Evolutionary conservation across 2,888 invertebrate genomes (phyloP), one percentile per base, ranked within the genome.

Genomic region (Elmis aenea): DNA sequence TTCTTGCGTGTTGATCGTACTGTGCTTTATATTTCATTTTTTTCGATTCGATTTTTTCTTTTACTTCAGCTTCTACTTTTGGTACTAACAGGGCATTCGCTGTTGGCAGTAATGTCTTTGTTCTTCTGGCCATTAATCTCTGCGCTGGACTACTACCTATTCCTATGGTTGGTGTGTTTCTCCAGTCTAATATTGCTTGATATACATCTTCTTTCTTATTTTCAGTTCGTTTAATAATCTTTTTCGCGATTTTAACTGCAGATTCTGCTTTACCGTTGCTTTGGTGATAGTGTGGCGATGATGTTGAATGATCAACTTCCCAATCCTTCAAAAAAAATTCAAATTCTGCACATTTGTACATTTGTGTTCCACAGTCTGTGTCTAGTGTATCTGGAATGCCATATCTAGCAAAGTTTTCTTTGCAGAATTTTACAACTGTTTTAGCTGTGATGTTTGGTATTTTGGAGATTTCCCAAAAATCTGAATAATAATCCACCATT

Each of bases 321-420:
- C 35, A 23, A n/a, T n/a, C n/a, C 13, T 13, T 30, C 22, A 13
- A 11, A 21, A 21, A 30, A 13, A 22, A 13, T 30, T 21, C 13
- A 4, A 29, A 21, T 18, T 18, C 3, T 10, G 3, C 22, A 8
- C 9, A 30, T n/a, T 9, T 30, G 13, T 20, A 30, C 18, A 28
- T 20, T 20, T 30, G 30, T 8, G 30, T 18, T 11, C 22, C 30
- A 13, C 22, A 22, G 18, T 30, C 30, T 13, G 30, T 30, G 21
- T 30, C 30, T 21, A 30, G 30, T 11, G 22, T 11, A 4, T 12
- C 14, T n/a, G 20, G 10, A 11, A 18, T 29, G 8, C 18, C 11
- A 28, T 14, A 20, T 10, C 28, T 10, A 12, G 20, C 13, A 12
- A 28, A 28, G 5, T 10, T 5, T 11, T 28, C 13, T 28, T 28